Conservation (phyloP, 2,888 invertebrate genomes). For the Melanargia galathea region DNA sequence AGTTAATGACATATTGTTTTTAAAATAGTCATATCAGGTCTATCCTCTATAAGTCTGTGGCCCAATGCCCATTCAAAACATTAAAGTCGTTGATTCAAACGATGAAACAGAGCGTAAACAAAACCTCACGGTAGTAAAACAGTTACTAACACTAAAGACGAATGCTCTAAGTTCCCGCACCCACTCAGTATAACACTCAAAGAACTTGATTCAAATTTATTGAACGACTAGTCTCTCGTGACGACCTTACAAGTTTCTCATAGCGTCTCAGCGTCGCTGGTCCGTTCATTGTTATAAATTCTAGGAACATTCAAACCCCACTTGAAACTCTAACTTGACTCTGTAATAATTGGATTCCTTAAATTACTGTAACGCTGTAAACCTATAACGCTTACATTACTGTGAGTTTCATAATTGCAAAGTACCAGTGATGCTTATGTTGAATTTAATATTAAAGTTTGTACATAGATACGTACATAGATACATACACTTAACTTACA, state of each 20-base stretch:
- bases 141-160: conserved; percentile 1
- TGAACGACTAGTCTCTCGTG: conserved; percentile 30
- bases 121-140: background rate
- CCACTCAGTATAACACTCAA: conserved; percentile 22
- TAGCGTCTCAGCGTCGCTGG: conserved; percentile 12
- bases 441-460: background rate
- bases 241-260: conserved; percentile 24
- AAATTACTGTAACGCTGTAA: too few species aligned
- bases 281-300: conserved; percentile 24
- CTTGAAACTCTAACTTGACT: conserved; percentile 8
- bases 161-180: conserved; percentile 12
- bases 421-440: background rate
- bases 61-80: too few species aligned
- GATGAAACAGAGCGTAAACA: background rate
- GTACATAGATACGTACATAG: background rate
- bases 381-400: background rate
- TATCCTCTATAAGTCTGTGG: too few species aligned
- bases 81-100: too few species aligned
- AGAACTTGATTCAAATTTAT: conserved; percentile 27
- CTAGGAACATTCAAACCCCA: conserved; percentile 18
- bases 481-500: too few species aligned
- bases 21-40: too few species aligned
- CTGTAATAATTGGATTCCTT: conserved; percentile 10
- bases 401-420: background rate
- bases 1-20: too few species aligned